Conservation (phyloP, 2,888 invertebrate genomes). For the Apamea sordens region DNA sequence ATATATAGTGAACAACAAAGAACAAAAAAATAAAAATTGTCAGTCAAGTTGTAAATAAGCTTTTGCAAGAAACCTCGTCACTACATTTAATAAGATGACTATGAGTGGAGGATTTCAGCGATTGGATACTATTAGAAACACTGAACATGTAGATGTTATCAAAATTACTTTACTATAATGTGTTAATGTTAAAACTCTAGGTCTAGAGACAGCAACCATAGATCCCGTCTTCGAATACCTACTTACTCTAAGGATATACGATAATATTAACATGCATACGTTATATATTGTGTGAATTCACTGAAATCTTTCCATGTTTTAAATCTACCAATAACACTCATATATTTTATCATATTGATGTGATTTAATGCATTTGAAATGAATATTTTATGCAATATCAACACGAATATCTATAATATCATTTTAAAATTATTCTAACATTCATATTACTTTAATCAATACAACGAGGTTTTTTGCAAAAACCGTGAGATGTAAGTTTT, state of each 20-base stretch:
- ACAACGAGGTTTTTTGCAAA: conserved; percentile 65
- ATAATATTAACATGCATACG: conserved; percentile 51
- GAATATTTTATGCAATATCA: conserved; percentile 43
- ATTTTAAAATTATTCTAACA: conserved; percentile 63
- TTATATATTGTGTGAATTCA: conserved; percentile 49
- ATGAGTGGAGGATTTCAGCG: conserved; percentile 59
- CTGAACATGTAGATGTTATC: conserved; percentile 54
- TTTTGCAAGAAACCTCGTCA: conserved; percentile 65
- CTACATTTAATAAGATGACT: conserved; percentile 34
- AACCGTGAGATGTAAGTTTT: conserved; percentile 25
- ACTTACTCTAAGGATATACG: conserved; percentile 59
- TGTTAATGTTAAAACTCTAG: conserved; percentile 47
- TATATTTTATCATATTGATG: conserved; percentile 35
- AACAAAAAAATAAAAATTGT: conserved; percentile 12
- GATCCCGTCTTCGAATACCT: conserved; percentile 30
- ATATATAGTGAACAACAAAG: not conserved
- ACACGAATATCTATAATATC: conserved; percentile 53
- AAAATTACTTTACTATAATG: conserved; percentile 46
- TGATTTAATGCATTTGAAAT: conserved; percentile 46
- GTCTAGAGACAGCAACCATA: conserved; percentile 42
- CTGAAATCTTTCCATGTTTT: conserved; percentile 60
- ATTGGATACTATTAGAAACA: conserved; percentile 46
- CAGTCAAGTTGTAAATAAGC: conserved; percentile 21
- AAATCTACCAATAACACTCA: conserved; percentile 50
- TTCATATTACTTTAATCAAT: conserved; percentile 49